phyloP scores from a whole-genome alignment of 2,113 vertebrate genomes.

The Poeciliopsis prolifica region DNA sequence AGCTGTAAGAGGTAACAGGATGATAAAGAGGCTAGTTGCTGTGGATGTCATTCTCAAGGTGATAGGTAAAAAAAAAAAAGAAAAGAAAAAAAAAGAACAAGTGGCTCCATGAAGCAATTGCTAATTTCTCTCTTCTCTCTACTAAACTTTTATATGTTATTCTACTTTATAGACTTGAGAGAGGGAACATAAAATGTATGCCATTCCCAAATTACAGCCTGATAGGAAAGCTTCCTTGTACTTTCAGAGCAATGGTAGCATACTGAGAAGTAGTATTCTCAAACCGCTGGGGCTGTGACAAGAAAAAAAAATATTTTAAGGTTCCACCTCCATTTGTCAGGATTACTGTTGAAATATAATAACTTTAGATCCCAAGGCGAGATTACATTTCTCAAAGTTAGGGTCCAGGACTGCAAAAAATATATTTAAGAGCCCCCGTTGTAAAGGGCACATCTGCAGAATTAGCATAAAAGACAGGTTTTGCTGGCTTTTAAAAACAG shows the following conservation, averaged over 20 bases:
- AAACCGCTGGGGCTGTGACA: background rate
- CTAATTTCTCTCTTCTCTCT: background rate
- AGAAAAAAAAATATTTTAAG: slow-evolving; percentile 3
- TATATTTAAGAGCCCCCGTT: slow-evolving; percentile 51
- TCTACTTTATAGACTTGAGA: background rate
- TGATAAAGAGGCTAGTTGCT: too few relatives aligned
- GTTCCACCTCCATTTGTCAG: slow-evolving; percentile 24
- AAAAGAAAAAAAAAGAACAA: too few relatives aligned
- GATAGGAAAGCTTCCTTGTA: background rate
- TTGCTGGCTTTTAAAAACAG: slow-evolving; percentile 55
- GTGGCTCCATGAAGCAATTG: background rate
- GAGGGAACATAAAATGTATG: background rate
- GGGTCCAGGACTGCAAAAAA: slow-evolving; percentile 41
- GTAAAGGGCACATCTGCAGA: slow-evolving; percentile 54
- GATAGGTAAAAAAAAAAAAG: too few relatives aligned
- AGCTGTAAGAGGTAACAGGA: too few relatives aligned
- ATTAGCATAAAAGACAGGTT: slow-evolving; percentile 75
- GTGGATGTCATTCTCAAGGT: too few relatives aligned
- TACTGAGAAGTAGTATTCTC: background rate
- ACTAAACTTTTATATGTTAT: background rate
- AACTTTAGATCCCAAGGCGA: slow-evolving; percentile 46
- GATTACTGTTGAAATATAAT: slow-evolving; percentile 34
- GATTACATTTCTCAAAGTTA: slow-evolving; percentile 54
- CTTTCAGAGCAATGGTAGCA: background rate
- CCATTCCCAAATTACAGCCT: background rate